These are phyloP conservation scores for Mesocentrotus franciscanus DNA, from an alignment of 53 echinoderm and acorn worm species.

Conservation along the genomic window DNA sequence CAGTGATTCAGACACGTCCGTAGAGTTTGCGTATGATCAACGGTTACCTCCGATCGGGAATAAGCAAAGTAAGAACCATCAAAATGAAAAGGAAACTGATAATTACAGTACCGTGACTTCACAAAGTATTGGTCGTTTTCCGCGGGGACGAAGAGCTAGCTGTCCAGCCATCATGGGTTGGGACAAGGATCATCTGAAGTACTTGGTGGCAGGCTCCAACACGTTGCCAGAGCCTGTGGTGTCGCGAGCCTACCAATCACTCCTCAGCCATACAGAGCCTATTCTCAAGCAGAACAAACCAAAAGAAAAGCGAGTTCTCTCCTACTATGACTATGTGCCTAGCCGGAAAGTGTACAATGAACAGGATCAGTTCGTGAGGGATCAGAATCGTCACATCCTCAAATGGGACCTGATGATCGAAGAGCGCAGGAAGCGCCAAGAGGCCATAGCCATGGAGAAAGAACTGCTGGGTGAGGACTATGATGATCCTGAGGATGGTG, in stretches of 20 bases:
- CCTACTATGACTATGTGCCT: constrained; percentile 80
- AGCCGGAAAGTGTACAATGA: constrained; percentile 73
- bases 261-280: constrained; percentile 71
- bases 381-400: constrained; percentile 65
- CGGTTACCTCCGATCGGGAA: constrained; percentile 7
- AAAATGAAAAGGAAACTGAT: background rate
- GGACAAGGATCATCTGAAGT: constrained; percentile 47
- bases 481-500: constrained; percentile 36
- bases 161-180: constrained; percentile 54
- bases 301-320: constrained; percentile 65
- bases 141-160: constrained; percentile 19
- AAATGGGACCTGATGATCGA: constrained; percentile 69
- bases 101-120: background rate
- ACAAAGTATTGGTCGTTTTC: background rate
- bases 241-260: constrained; percentile 66
- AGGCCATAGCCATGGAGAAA: constrained; percentile 75
- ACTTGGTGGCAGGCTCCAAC: constrained; percentile 51
- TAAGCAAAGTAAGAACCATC: background rate
- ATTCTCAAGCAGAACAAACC: constrained; percentile 61
- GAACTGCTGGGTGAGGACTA: constrained; percentile 67
- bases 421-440: constrained; percentile 68
- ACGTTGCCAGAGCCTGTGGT: constrained; percentile 62
- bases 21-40: background rate
- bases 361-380: constrained; percentile 64
- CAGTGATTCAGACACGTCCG: constrained; percentile 15